Evolutionary conservation across 2,888 invertebrate genomes (phyloP), one percentile per base, ranked within the genome.

Genomic region (Lucinisca nassula): DNA sequence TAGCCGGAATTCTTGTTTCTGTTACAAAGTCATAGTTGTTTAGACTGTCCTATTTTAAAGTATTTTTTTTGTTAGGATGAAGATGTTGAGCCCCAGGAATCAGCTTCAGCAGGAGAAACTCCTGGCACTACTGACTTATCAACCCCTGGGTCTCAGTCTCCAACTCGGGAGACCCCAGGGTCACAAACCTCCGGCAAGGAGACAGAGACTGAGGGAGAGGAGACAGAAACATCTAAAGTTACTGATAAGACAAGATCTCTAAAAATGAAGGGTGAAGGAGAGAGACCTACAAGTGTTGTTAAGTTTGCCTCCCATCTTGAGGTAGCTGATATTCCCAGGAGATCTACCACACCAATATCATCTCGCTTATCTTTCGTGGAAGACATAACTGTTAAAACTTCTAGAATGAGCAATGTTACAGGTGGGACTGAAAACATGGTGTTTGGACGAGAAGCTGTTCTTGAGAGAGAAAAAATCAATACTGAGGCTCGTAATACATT

Each of bases 381-480:
- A 55, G 90, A 88, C 70, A 70, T 27, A 49, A 82, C 85, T 27
- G 86, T 90, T 10, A 90, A 89, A 82, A 83, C 84, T 14, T 90
- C 91, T 0, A 77, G 91, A 67, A 72, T 85, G 17, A 90, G 91
- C 37, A 82, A 81, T 17, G 80, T 78, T 32, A 90, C 90, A 1
- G 81, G 21, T 1, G 74, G 45, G 27, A 74, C 24, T 24, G 49
- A 74, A 30, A 49, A 27, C 0, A 87, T 90, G 79, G 88, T 92
- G 78, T 90, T 93, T 78, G 94, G 93, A 75, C 85, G 93, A 32
- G 94, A 94, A 67, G 91, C 93, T 32, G 86, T 92, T 8, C 77
- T 85, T 30, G 95, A 95, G 84, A 86, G 93, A 30, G 93, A 94
- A 55, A 94, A 92, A 70, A 90, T 94, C 0, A 92, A 92, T 72